Evolutionary conservation across 2,888 invertebrate genomes (phyloP).

Genomic region (Bellardia pandia): DNA sequence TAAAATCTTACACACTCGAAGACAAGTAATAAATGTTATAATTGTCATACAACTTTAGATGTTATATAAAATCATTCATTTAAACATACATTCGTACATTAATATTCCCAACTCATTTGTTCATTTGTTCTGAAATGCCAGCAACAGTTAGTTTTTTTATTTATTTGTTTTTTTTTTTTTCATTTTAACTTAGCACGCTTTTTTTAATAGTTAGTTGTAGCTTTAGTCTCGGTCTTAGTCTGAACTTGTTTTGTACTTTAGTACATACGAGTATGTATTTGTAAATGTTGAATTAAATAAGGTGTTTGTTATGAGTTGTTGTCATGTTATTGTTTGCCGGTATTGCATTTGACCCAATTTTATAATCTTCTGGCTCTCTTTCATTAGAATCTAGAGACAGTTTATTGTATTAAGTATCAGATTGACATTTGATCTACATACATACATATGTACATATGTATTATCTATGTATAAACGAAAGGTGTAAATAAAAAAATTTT

Average conservation of each 20-base stretch:
- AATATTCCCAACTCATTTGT: background rate
- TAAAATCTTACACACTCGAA: background rate
- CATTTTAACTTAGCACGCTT: background rate
- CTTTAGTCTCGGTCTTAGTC: background rate
- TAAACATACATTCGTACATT: constrained; percentile 21
- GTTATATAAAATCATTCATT: background rate
- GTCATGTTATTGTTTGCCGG: too few relatives aligned
- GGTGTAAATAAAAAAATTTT: too few relatives aligned
- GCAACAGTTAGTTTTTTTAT: too few relatives aligned
- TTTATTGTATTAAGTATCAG: too few relatives aligned
- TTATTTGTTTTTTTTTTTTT: too few relatives aligned
- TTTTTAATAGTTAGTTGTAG: constrained; percentile 15
- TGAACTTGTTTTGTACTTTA: background rate
- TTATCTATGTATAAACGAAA: too few relatives aligned
- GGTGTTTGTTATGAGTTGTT: background rate
- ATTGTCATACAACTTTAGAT: background rate
- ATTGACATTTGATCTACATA: too few relatives aligned
- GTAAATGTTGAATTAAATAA: background rate
- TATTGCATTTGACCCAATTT: constrained; percentile 16
- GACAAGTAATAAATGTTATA: background rate
- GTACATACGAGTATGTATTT: background rate
- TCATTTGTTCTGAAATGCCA: background rate
- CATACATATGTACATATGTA: too few relatives aligned
- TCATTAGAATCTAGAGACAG: too few relatives aligned
- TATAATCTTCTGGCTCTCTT: background rate